A percentile compares a stretch with the other conserved stretches of the same genome.
Evolutionary conservation across 2,888 invertebrate species (phyloP).

Genomic region (Herminia tarsipennalis): DNA sequence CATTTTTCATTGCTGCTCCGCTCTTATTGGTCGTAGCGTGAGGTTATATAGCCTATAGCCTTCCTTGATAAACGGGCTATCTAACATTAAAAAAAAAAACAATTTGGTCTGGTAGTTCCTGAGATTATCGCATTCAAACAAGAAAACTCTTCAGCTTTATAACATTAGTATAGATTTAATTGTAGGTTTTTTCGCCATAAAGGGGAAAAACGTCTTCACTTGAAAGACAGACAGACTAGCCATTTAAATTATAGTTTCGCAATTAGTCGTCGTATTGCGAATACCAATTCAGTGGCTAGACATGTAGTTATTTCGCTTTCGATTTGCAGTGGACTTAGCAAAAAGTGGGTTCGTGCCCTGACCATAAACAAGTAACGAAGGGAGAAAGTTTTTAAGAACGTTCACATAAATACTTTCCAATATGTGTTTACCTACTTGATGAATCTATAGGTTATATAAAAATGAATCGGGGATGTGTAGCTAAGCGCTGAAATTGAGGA

Average conservation of each 20-base stretch:
- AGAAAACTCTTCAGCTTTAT: no score
- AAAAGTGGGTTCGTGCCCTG: conserved; percentile 48
- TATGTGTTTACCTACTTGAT: conserved; percentile 28
- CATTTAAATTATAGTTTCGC: conserved; percentile 7
- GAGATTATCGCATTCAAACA: no score
- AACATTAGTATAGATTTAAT: no score
- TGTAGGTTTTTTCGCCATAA: background rate
- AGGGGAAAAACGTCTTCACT: no score
- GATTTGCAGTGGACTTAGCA: conserved; percentile 37
- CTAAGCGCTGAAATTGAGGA: no score
- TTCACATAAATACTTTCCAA: conserved; percentile 38
- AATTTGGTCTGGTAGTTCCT: no score
- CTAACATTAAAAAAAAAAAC: no score
- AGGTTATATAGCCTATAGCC: no score
- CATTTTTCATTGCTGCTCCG: no score
- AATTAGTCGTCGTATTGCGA: conserved; percentile 20
- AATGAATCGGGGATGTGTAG: background rate
- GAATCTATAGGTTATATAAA: background rate
- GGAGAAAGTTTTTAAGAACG: conserved; percentile 50
- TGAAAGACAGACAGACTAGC: no score
- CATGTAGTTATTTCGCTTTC: conserved; percentile 53
- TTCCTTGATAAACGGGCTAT: no score
- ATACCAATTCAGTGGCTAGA: conserved; percentile 30
- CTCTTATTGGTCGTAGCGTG: no score
- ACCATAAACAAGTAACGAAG: conserved; percentile 46